Conservation (phyloP, 2,888 invertebrate species). For the Cactoblastis cactorum region DNA sequence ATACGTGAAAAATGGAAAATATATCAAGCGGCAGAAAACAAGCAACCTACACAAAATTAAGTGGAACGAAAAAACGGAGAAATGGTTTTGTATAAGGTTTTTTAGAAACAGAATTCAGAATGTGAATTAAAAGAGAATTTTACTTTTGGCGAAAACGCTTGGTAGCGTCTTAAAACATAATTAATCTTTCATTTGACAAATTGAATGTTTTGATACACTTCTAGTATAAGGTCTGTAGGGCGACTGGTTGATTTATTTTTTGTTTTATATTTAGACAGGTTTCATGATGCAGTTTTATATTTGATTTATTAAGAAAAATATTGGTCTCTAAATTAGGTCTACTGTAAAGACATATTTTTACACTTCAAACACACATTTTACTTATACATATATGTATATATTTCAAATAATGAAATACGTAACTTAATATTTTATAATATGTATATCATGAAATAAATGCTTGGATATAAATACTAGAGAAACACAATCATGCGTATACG, state of each 20-base stretch:
- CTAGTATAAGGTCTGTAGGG: neutral
- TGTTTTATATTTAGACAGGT: neutral
- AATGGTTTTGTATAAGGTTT: neutral
- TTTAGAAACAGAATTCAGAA: conserved; percentile 2
- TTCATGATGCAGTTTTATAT: neutral
- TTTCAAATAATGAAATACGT: no score
- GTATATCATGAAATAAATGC: no score
- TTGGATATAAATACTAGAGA: no score
- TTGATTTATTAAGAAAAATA: neutral
- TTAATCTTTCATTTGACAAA: neutral
- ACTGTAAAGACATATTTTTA: no score
- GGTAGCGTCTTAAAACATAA: conserved; percentile 6
- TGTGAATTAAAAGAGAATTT: conserved; percentile 4
- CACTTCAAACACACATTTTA: no score
- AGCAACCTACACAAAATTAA: no score
- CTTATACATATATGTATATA: no score
- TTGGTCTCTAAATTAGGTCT: neutral
- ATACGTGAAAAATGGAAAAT: neutral
- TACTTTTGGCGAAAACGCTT: neutral
- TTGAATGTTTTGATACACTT: neutral
- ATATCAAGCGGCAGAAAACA: neutral
- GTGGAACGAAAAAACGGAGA: no score
- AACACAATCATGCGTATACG: no score
- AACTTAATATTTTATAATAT: no score
- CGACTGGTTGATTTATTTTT: neutral